Evolutionary conservation across 2,797 vertebrate genomes (phyloP), one percentile per base, ranked within the genome.

Genomic region (Melopsittacus undulatus): DNA sequence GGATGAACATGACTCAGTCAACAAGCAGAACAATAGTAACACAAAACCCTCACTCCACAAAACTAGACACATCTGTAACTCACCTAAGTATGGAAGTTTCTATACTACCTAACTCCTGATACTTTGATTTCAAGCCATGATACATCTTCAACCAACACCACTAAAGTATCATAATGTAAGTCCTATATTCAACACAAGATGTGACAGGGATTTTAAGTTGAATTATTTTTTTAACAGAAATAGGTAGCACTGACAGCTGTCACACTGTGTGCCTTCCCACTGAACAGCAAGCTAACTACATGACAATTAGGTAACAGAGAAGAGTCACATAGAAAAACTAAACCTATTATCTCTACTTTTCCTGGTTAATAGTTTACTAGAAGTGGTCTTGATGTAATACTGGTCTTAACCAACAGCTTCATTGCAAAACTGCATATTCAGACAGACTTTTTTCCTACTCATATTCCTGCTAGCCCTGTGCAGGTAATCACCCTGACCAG

Each of bases 221-320:
- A 51, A 63, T 51, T 26, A 42, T 18, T 2, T 62, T 68, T 48
- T 22, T 38, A 63, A 51, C 10, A 81, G 57, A 61, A 96, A 72
- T 57, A 81, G 56, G 52, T 80, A 87, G 34, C 92, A 93, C 74
- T 87, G 81, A 70, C 87, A 64, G 67, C 45, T 90, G 82, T 72
- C 91, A 95, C 38, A 87, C 66, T 34, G 10, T 69, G 45, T 82
- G 83, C n/a, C 80, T 87, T 84, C 62, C 76, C 88, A 94, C 87
- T 46, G 95, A 97, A 90, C 69, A 96, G 91, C 56, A 94, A 73
- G 34, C 49, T 86, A 93, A 94, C 94, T 87, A 95, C 13, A 91
- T 56, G 57, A 61, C 87, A 97, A 92, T 95, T 95, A 89, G 84
- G 51, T 96, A 92, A 95, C 61, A 78, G 43, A 72, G 22, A 76